Evolutionary conservation across 2,113 vertebrate species (phyloP).

Genomic region (Megatriorchis doriae): DNA sequence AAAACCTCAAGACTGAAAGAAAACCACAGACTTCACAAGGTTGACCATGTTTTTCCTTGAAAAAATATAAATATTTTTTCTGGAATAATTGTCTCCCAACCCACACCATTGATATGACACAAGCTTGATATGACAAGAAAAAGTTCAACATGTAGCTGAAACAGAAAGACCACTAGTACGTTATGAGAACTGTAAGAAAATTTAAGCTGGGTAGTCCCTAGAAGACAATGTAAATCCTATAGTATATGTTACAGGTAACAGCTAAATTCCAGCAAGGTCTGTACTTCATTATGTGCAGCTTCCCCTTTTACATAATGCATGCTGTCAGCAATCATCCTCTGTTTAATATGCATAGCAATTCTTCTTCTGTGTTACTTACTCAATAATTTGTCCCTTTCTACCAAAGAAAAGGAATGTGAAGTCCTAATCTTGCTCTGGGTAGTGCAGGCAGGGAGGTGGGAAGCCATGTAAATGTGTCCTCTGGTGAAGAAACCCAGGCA

Average conservation of each 20-base stretch:
- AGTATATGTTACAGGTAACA: conserved; percentile 27
- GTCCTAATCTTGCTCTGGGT: not conserved
- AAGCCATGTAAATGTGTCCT: not conserved
- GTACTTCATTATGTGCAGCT: conserved; percentile 51
- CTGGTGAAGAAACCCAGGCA: not conserved
- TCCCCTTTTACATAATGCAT: conserved; percentile 42
- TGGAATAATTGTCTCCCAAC: not conserved
- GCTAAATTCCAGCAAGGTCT: conserved; percentile 55
- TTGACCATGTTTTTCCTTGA: not conserved
- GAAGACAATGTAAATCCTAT: conserved; percentile 14
- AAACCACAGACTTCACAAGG: not conserved
- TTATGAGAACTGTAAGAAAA: conserved; percentile 14
- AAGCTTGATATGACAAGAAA: not conserved
- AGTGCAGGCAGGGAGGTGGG: not conserved
- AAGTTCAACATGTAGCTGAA: not conserved
- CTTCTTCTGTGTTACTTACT: conserved; percentile 59
- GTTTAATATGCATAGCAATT: conserved; percentile 51
- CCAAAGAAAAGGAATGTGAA: not conserved
- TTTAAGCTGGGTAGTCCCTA: not conserved
- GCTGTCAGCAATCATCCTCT: conserved; percentile 51
- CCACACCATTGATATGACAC: not conserved
- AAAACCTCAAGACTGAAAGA: not conserved
- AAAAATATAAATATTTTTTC: not conserved
- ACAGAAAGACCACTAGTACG: not conserved
- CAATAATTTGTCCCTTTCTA: conserved; percentile 50